Evolutionary conservation across 2,113 vertebrate genomes (phyloP).

Genomic region (Marmota flaviventris): DNA sequence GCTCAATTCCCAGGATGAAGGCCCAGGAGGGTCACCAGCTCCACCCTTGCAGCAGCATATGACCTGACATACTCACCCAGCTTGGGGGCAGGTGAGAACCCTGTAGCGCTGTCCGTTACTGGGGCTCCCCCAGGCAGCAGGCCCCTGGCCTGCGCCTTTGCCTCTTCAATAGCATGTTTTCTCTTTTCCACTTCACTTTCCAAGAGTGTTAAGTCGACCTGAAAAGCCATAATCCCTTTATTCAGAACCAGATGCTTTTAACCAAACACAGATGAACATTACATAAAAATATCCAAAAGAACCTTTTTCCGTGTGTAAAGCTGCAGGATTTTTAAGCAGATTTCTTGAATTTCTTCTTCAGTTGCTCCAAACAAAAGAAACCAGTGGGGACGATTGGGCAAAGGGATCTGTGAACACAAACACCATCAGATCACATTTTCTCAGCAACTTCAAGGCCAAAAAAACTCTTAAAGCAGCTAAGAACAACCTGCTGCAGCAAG

Average conservation of each 20-base stretch:
- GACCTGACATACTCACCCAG: slow-evolving; percentile 79
- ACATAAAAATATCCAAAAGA: background rate
- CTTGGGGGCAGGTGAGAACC: slow-evolving; percentile 91
- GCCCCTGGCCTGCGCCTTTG: slow-evolving; percentile 89
- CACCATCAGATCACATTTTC: accelerated
- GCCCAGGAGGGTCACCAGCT: background rate
- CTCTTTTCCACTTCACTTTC: slow-evolving; percentile 90
- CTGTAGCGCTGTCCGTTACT: slow-evolving; percentile 83
- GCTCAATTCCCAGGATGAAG: background rate
- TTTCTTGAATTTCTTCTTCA: slow-evolving; percentile 92
- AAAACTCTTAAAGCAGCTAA: background rate
- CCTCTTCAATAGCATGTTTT: slow-evolving; percentile 88
- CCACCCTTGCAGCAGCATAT: background rate
- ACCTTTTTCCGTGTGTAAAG: slow-evolving; percentile 92
- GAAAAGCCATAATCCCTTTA: background rate
- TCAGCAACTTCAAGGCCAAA: too few relatives aligned
- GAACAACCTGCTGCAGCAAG: background rate
- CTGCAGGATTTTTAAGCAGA: slow-evolving; percentile 91
- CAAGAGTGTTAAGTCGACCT: slow-evolving; percentile 89
- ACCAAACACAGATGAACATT: accelerated
- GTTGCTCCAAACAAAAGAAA: slow-evolving; percentile 92
- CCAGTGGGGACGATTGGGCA: slow-evolving; percentile 93
- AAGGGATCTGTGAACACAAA: slow-evolving; percentile 88
- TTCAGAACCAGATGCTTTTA: background rate
- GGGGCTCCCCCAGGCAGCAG: slow-evolving; percentile 84